Evolutionary conservation across 2,113 vertebrate species (phyloP).

Genomic region (Neolamprologus hecqui): DNA sequence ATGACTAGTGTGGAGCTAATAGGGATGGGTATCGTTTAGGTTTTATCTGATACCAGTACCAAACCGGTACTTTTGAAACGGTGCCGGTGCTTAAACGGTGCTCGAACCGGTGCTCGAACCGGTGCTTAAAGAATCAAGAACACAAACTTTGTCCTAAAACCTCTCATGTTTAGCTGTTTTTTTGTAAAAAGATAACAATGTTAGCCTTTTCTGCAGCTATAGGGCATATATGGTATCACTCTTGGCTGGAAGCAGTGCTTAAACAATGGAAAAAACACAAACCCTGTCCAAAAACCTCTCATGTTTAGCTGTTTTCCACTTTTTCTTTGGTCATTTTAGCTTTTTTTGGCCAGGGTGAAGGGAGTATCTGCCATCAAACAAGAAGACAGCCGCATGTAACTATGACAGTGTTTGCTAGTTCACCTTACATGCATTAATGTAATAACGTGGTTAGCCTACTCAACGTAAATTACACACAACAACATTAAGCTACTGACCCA

Average conservation of each 20-base stretch:
- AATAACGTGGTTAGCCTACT: no score
- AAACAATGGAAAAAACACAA: fast-evolving
- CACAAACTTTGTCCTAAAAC: not conserved
- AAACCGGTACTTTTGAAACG: not conserved
- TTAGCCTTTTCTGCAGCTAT: not conserved
- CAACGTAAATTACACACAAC: no score
- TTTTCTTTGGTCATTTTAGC: no score
- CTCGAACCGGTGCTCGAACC: not conserved
- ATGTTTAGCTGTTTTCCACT: fast-evolving
- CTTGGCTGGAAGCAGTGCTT: not conserved
- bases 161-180: not conserved
- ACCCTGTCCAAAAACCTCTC: no score
- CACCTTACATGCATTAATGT: no score
- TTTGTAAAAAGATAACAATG: not conserved
- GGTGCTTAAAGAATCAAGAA: not conserved
- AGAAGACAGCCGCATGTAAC: no score
- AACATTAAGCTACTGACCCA: no score
- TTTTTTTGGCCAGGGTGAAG: no score
- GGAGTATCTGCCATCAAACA: no score
- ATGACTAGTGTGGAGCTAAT: not conserved
- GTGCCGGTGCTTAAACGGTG: not conserved
- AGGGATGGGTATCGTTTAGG: not conserved
- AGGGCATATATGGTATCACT: not conserved
- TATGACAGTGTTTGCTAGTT: fast-evolving
- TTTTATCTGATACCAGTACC: not conserved